Conservation (phyloP, 2,888 invertebrate species). For the Caenorhabditis sinica region DNA sequence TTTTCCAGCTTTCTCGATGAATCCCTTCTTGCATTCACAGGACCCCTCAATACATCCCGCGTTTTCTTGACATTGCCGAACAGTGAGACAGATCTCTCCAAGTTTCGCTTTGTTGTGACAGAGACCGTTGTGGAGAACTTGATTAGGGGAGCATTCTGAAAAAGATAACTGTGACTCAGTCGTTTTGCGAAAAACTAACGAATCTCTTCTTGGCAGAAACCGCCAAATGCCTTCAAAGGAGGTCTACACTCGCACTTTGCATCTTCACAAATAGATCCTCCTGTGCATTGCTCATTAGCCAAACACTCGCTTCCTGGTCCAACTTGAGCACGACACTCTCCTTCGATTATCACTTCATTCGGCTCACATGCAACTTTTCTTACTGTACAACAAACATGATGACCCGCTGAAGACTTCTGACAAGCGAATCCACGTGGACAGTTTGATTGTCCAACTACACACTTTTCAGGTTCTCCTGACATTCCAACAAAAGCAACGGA, state of each 20-base stretch:
- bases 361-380: slow-evolving; percentile 63
- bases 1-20: slow-evolving; percentile 70
- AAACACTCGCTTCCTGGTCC: slow-evolving; percentile 69
- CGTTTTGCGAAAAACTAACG: slow-evolving; percentile 34
- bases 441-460: slow-evolving; percentile 72
- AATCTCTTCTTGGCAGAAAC: slow-evolving; percentile 71
- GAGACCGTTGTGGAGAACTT: slow-evolving; percentile 69
- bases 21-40: slow-evolving; percentile 74
- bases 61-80: slow-evolving; percentile 69
- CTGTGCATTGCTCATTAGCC: slow-evolving; percentile 73
- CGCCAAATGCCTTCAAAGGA: slow-evolving; percentile 69
- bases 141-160: slow-evolving; percentile 66
- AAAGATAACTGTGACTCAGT: not conserved
- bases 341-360: slow-evolving; percentile 73
- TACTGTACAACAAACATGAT: slow-evolving; percentile 72
- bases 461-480: slow-evolving; percentile 73
- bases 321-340: slow-evolving; percentile 66
- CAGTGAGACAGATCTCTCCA: slow-evolving; percentile 68
- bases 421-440: slow-evolving; percentile 76
- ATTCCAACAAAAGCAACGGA: slow-evolving; percentile 74
- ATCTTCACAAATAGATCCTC: slow-evolving; percentile 72
- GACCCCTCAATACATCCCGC: slow-evolving; percentile 70
- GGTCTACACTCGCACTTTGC: slow-evolving; percentile 71
- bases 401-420: slow-evolving; percentile 63
- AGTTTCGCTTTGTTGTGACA: slow-evolving; percentile 67